Percentiles rank a stretch among this genome's conserved stretches.
These are phyloP conservation scores for Oreonectes daqikongensis DNA, from an alignment of 2,797 vertebrate genomes.

Conservation along the genomic window DNA sequence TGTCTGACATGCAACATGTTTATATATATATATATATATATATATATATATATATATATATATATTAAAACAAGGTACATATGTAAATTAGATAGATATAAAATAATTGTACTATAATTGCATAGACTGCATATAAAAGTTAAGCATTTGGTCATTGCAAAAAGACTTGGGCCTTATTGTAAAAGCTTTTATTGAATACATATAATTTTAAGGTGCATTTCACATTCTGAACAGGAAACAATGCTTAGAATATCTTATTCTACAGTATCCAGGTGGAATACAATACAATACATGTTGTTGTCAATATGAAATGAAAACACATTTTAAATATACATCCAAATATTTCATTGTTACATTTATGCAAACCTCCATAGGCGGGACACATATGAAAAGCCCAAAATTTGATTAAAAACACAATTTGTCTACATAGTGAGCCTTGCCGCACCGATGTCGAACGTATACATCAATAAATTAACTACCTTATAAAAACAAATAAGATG, in stretches of 20 bases:
- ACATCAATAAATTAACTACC: constrained; percentile 10
- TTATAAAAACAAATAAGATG: constrained; percentile 1
- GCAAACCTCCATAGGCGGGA: constrained; percentile 4
- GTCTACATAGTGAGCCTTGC: background rate
- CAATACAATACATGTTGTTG: background rate
- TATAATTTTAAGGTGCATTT: background rate
- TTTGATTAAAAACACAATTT: background rate
- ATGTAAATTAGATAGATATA: too few relatives aligned
- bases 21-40: too few relatives aligned
- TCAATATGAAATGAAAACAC: constrained; percentile 4
- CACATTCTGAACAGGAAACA: constrained; percentile 11
- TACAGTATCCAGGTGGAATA: background rate
- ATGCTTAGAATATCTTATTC: background rate
- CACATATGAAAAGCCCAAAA: background rate
- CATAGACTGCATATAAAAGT: background rate
- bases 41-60: too few relatives aligned
- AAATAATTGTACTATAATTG: too few relatives aligned
- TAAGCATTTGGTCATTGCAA: background rate
- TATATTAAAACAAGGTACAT: too few relatives aligned
- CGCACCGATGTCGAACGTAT: background rate
- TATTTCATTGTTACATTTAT: background rate
- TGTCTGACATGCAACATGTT: background rate
- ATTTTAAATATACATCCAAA: constrained; percentile 5
- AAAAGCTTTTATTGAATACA: constrained; percentile 31
- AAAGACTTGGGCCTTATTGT: background rate